Evolutionary conservation across 2,113 vertebrate genomes (phyloP).

Genomic region (Mionectes macconnelli): DNA sequence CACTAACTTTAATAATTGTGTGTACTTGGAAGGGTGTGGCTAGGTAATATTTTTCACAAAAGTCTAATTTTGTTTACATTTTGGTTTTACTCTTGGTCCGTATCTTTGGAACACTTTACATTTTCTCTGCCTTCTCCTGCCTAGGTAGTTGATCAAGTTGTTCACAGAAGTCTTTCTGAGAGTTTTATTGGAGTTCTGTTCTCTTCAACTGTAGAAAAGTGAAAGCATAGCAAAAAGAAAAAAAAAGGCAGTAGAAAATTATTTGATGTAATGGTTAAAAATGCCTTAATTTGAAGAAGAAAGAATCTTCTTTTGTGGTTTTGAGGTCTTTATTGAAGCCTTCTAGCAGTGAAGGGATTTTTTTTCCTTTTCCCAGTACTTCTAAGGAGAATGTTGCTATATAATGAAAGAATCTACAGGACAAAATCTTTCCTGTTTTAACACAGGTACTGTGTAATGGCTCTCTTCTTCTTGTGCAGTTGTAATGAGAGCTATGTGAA

Average conservation of each 20-base stretch:
- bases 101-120: background rate
- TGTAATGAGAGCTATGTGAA: slow-evolving; percentile 34
- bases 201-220: background rate
- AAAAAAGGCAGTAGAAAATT: background rate
- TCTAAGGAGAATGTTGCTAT: background rate
- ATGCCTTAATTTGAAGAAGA: background rate
- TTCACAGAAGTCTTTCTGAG: background rate
- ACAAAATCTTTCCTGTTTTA: slow-evolving; percentile 44
- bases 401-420: slow-evolving; percentile 18
- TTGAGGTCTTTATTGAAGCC: slow-evolving; percentile 1
- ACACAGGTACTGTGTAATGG: slow-evolving; percentile 11
- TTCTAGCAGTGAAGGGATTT: background rate
- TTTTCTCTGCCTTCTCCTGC: background rate
- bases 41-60: background rate
- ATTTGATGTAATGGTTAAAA: background rate
- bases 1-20: background rate
- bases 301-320: background rate
- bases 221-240: background rate
- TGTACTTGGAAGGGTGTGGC: background rate
- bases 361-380: slow-evolving; percentile 16
- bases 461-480: slow-evolving; percentile 3
- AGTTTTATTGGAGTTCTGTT: background rate
- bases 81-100: background rate
- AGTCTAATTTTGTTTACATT: background rate
- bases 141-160: background rate